Conservation (phyloP, 2,113 vertebrate genomes). For the Ceyx cyanopectus region DNA sequence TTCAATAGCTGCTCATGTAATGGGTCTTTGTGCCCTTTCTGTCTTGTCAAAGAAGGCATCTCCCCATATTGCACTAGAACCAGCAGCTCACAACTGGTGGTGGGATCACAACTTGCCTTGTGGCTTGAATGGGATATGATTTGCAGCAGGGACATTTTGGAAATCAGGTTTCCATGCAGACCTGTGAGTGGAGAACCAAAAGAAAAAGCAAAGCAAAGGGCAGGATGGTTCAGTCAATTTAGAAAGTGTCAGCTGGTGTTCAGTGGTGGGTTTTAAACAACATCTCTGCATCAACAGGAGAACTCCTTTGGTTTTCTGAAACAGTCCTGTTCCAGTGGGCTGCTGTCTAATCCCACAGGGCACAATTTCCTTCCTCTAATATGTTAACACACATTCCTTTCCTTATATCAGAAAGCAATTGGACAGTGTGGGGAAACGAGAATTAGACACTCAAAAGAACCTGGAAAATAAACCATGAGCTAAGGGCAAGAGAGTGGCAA, state of each 20-base stretch:
- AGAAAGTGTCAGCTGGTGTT: neutral
- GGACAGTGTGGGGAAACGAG: neutral
- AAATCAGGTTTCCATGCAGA: neutral
- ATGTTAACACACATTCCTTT: neutral
- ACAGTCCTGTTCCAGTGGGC: neutral
- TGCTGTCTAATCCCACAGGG: rapidly evolving
- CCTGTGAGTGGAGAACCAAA: neutral
- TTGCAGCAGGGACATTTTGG: neutral
- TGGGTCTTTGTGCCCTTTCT: neutral
- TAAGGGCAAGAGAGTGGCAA: neutral
- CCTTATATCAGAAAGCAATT: neutral
- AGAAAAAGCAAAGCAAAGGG: neutral
- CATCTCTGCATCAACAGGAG: neutral
- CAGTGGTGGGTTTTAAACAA: neutral
- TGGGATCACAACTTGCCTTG: neutral
- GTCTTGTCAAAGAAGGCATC: neutral
- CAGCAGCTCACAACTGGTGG: neutral
- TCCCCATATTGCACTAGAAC: rapidly evolving
- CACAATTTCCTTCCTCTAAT: rapidly evolving
- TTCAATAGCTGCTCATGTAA: neutral
- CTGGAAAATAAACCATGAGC: neutral
- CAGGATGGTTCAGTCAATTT: neutral
- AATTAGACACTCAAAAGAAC: neutral
- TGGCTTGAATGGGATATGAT: neutral
- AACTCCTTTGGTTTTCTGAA: neutral